Evolutionary conservation across 92 coral and sea anemone genomes (phyloP), one percentile per base, ranked within the genome.

Genomic region (Porites evermanni): DNA sequence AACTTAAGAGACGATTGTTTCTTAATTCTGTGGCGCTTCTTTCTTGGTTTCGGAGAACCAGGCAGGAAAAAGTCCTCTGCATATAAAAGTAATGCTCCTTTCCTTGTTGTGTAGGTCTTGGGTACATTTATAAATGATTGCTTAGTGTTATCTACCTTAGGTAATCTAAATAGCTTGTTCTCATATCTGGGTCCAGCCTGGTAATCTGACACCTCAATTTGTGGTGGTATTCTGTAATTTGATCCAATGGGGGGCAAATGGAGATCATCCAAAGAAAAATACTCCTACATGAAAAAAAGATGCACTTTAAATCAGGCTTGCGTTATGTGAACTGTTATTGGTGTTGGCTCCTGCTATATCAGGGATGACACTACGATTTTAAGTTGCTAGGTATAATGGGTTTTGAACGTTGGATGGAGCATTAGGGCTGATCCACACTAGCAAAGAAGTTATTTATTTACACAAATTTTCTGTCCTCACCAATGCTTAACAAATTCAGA

Each of bases 21-120:
- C 74, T 93, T 93, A 50, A 82, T 84, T 67, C 89, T 95, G 53
- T 84, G 89, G 67, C 87, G 91, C 76, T 89, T 86, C 83, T 93
- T 97, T 79, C 90, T 97, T 47, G 92, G 89, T 77, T 91, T 95
- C 64, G 98, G 91, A 58, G 99, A 97, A 6, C 98, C 98, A 67
- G 99, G 99, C 60, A 91, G 82, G 78, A 90, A 95, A 67, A 86
- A 91, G 80, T 93, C 96, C 85, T 97, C 99, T 11, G 99, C 93
- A 78, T 97, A 97, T 3, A 97, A 84, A 23, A 97, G 84, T 70
- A 97, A 83, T 14, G 99, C 99, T 47, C 99, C 99, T 84, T 94
- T 91, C 61, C 95, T 91, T 13, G 99, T 97, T 0, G 98, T 86
- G 78, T 93, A 97, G 6, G 99, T 97, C 90, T 97, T 97, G 16